These are phyloP conservation scores for Ischnura elegans DNA, from an alignment of 2,888 invertebrate species.

Conservation along the genomic window DNA sequence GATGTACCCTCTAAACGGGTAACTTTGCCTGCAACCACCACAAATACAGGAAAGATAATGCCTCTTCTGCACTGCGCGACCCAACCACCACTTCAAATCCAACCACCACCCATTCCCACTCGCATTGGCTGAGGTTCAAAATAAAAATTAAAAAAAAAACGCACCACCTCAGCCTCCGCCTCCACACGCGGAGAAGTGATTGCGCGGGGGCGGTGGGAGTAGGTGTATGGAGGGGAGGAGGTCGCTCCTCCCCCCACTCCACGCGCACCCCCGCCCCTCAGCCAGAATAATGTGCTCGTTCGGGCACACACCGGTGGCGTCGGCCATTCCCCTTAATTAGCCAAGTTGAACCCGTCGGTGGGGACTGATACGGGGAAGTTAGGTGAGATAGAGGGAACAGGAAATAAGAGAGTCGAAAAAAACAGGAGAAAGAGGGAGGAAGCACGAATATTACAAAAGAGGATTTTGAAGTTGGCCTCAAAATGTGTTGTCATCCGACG, in stretches of 20 bases:
- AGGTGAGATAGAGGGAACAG: background rate
- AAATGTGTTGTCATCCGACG: too few species aligned
- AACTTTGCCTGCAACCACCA: background rate
- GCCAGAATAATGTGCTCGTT: background rate
- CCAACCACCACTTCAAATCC: background rate
- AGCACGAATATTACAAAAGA: too few species aligned
- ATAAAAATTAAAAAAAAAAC: too few species aligned
- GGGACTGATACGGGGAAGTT: background rate
- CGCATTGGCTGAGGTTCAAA: background rate
- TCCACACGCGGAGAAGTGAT: background rate
- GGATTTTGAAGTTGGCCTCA: too few species aligned
- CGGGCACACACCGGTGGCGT: background rate
- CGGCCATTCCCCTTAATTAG: constrained; percentile 3
- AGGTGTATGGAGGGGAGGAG: too few species aligned
- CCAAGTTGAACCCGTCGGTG: background rate
- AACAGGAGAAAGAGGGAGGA: background rate
- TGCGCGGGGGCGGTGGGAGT: background rate
- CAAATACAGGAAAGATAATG: background rate
- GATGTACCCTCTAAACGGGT: too few species aligned
- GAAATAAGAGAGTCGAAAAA: background rate
- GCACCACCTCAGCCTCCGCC: background rate
- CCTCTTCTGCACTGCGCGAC: background rate
- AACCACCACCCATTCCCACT: background rate
- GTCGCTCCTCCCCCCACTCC: background rate
- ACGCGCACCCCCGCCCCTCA: background rate